These are phyloP conservation scores for Sturnira hondurensis DNA, from an alignment of 2,113 vertebrate species.

Conservation along the genomic window DNA sequence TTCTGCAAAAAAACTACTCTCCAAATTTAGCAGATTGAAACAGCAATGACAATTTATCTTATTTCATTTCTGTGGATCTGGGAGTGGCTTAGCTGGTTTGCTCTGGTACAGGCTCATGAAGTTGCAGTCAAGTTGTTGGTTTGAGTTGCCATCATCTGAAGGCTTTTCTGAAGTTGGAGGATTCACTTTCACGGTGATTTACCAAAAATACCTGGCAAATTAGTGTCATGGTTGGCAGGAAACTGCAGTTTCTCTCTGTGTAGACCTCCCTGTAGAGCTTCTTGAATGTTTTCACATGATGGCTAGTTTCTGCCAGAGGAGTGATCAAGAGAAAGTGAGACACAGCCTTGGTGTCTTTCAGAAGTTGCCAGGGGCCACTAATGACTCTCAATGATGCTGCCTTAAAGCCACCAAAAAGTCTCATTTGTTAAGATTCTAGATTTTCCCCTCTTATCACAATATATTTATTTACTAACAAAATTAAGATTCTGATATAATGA, in stretches of 20 bases:
- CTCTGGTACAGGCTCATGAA: neutral
- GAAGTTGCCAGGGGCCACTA: neutral
- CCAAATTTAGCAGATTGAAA: neutral
- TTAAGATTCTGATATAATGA: neutral
- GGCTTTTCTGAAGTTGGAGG: neutral
- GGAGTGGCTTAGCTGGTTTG: neutral
- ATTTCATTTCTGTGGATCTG: neutral
- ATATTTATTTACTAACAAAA: slow-evolving; percentile 17
- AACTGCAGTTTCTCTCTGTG: neutral
- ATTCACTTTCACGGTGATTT: neutral
- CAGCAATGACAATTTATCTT: neutral
- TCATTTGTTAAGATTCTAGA: neutral
- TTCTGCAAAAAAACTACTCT: neutral
- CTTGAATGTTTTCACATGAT: neutral
- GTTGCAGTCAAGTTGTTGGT: neutral
- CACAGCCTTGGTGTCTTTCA: neutral
- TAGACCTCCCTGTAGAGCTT: neutral
- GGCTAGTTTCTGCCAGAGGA: neutral
- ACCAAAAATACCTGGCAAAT: neutral
- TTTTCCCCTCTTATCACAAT: neutral
- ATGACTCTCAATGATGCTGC: neutral
- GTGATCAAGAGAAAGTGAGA: neutral
- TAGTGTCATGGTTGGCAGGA: neutral
- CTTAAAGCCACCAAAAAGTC: neutral
- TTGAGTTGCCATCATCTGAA: neutral